phyloP scores from a whole-genome alignment of 2,888 invertebrate genomes.

The Arctia plantaginis region DNA sequence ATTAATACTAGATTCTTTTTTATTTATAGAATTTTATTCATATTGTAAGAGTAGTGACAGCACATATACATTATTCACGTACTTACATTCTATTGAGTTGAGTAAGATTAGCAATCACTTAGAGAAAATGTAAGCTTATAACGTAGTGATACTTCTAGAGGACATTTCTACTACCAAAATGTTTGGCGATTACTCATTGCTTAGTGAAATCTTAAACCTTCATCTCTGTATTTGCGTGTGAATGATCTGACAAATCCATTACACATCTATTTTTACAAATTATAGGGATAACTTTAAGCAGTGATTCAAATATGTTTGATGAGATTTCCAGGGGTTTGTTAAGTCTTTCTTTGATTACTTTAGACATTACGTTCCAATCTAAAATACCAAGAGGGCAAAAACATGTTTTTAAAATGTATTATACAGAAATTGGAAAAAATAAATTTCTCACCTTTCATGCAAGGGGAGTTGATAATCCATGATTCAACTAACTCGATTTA shows the following conservation, averaged over 20 bases:
- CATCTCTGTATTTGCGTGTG: neutral
- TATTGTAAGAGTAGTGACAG: slow-evolving; percentile 54
- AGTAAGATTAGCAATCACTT: slow-evolving; percentile 58
- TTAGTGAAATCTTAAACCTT: neutral
- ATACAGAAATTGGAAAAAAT: neutral
- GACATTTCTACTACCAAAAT: slow-evolving; percentile 11
- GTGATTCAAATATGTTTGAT: neutral
- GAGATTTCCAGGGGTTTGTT: neutral
- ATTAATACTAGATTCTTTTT: slow-evolving; percentile 44
- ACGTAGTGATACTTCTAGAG: slow-evolving; percentile 41
- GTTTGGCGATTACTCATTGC: neutral
- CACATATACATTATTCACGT: slow-evolving; percentile 61
- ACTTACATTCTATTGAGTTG: slow-evolving; percentile 51
- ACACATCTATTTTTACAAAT: neutral
- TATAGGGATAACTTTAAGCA: neutral
- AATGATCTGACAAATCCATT: neutral
- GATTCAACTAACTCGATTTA: neutral
- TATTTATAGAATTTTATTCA: slow-evolving; percentile 39
- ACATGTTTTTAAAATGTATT: neutral
- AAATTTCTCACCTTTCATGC: neutral
- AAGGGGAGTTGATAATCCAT: neutral
- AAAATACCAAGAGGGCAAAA: neutral
- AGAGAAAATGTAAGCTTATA: slow-evolving; percentile 45
- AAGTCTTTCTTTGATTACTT: neutral
- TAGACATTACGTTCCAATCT: neutral